phyloP scores from a whole-genome alignment of 2,888 invertebrate genomes.

The Phlogophora meticulosa region DNA sequence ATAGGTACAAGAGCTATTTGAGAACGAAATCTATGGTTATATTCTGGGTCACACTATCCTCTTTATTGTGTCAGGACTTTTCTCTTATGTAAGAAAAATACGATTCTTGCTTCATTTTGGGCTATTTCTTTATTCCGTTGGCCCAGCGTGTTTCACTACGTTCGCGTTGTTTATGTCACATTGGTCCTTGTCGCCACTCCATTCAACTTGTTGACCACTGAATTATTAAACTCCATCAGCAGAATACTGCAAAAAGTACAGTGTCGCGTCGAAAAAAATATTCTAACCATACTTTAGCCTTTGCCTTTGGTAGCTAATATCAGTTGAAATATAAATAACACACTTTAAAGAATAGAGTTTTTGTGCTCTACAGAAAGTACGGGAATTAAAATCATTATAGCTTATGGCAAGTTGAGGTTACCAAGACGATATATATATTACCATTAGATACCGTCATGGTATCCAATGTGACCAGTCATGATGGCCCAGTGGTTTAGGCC shows the following conservation, averaged over 20 bases:
- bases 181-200: conserved; percentile 43
- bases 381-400: too few species aligned
- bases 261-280: conserved; percentile 28
- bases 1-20: too few species aligned
- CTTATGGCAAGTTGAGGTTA: too few species aligned
- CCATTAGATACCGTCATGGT: too few species aligned
- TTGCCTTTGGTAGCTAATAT: conserved; percentile 6
- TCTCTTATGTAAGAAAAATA: not conserved
- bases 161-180: conserved; percentile 41
- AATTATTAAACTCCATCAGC: conserved; percentile 55
- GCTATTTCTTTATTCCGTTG: conserved; percentile 36
- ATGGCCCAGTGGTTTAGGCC: too few species aligned
- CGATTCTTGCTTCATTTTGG: conserved; percentile 10
- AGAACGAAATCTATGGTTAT: not conserved
- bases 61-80: not conserved
- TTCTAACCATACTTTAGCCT: conserved; percentile 27
- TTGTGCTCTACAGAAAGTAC: too few species aligned
- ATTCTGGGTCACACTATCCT: not conserved
- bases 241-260: conserved; percentile 29
- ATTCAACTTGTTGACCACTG: conserved; percentile 45
- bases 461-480: too few species aligned
- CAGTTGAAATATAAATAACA: not conserved
- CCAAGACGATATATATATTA: too few species aligned
- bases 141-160: conserved; percentile 12
- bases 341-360: too few species aligned